Conservation (phyloP, 2,113 vertebrate species). For the Laticauda laticaudata region DNA sequence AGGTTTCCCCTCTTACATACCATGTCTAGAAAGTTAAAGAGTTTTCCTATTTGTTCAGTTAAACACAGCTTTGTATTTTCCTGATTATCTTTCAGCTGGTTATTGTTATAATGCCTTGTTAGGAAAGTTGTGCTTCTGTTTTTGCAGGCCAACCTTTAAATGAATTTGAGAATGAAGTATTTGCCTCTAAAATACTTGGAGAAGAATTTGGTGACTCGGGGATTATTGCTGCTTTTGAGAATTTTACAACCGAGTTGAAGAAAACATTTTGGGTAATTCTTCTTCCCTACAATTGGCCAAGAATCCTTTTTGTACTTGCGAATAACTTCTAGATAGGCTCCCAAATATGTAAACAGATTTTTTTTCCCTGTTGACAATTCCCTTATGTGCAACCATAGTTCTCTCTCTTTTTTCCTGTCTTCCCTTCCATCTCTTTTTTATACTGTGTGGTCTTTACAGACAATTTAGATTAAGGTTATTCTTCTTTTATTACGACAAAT, state of each 20-base stretch:
- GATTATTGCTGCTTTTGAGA: conserved; percentile 73
- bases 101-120: background rate
- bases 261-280: conserved; percentile 73
- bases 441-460: background rate
- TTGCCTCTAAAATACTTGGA: conserved; percentile 1
- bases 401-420: background rate
- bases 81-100: background rate
- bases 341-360: background rate
- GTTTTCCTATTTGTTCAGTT: background rate
- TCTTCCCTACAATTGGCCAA: background rate
- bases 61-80: background rate
- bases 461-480: background rate
- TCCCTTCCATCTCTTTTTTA: background rate
- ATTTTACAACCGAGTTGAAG: conserved; percentile 71
- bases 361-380: background rate
- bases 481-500: background rate
- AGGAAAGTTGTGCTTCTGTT: rapidly evolving
- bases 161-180: conserved; percentile 10
- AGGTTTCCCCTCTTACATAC: background rate
- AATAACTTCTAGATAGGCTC: background rate
- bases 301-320: background rate
- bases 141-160: conserved; percentile 38
- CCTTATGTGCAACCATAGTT: rapidly evolving
- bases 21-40: background rate
- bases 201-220: conserved; percentile 57